Conservation (phyloP, 2,113 vertebrate genomes). For the Hippocampus barbouri region DNA sequence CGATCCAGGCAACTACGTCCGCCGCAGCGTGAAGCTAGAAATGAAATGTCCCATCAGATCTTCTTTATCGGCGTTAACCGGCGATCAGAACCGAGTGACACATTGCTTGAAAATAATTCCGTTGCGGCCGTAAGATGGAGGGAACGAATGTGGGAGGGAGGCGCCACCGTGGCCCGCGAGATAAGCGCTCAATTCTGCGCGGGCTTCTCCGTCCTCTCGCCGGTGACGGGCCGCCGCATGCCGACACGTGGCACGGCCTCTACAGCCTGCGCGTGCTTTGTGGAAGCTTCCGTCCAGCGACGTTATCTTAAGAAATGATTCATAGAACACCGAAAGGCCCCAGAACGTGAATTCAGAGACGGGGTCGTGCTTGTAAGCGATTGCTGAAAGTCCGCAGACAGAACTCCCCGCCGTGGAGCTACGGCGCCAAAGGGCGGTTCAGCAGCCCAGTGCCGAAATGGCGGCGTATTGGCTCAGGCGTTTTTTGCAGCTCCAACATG, state of each 20-base stretch:
- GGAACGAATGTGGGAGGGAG: slow-evolving; percentile 15
- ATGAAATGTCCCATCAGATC: neutral
- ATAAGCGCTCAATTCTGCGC: slow-evolving; percentile 27
- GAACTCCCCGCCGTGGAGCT: too few species aligned
- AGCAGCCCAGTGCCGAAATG: too few species aligned
- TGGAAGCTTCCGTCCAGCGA: slow-evolving; percentile 33
- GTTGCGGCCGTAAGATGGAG: slow-evolving; percentile 5
- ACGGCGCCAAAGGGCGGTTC: too few species aligned
- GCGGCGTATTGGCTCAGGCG: too few species aligned
- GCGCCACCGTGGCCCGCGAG: slow-evolving; percentile 6
- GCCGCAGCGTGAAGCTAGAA: too few species aligned
- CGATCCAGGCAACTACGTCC: too few species aligned
- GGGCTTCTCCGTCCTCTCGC: slow-evolving; percentile 14
- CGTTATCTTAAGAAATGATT: slow-evolving; percentile 29
- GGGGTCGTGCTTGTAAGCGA: too few species aligned
- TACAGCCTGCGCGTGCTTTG: neutral
- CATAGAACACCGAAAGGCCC: slow-evolving; percentile 25
- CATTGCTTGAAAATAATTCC: slow-evolving; percentile 22
- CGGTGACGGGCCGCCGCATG: slow-evolving; percentile 11
- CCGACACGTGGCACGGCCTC: slow-evolving; percentile 17
- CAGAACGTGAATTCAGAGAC: neutral
- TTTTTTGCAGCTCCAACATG: too few species aligned
- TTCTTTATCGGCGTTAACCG: neutral
- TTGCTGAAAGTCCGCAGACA: too few species aligned
- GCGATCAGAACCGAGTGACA: slow-evolving; percentile 3